A percentile compares a stretch with the other conserved stretches of the same genome.
phyloP scores from a whole-genome alignment of 2,113 vertebrate genomes.

The Anser brachyrhynchus region DNA sequence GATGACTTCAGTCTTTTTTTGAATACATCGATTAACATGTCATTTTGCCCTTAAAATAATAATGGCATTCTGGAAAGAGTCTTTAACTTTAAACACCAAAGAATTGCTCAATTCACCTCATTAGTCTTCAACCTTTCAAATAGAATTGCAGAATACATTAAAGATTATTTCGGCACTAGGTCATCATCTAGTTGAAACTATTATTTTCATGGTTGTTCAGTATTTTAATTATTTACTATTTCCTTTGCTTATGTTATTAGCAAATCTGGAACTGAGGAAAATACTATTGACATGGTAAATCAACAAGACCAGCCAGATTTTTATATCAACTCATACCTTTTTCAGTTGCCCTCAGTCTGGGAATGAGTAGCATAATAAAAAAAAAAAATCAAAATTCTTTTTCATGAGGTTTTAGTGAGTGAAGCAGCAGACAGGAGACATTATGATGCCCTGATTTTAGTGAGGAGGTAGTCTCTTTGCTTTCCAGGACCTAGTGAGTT shows the following conservation, averaged over 20 bases:
- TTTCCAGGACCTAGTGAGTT: not conserved
- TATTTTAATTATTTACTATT: not conserved
- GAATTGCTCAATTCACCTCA: not conserved
- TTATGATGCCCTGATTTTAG: not conserved
- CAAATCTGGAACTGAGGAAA: not conserved
- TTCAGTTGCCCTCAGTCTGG: not conserved
- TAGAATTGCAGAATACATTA: constrained; percentile 7
- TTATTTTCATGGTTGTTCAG: not conserved
- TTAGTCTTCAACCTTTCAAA: not conserved
- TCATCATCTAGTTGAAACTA: not conserved
- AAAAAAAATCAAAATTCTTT: not conserved
- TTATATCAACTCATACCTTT: not conserved
- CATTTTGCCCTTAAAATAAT: constrained; percentile 27
- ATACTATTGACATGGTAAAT: not conserved
- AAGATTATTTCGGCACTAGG: not conserved
- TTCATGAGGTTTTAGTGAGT: not conserved
- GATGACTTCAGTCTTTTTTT: constrained; percentile 9
- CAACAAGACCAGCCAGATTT: not conserved
- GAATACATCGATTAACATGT: not conserved
- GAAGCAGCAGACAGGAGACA: not conserved
- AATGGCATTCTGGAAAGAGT: not conserved
- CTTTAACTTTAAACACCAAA: constrained; percentile 4
- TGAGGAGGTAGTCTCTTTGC: not conserved
- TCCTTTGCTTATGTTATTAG: not conserved
- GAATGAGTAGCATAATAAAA: not conserved